phyloP scores from a whole-genome alignment of 2,888 invertebrate genomes.

The Cerastis rubricosa region DNA sequence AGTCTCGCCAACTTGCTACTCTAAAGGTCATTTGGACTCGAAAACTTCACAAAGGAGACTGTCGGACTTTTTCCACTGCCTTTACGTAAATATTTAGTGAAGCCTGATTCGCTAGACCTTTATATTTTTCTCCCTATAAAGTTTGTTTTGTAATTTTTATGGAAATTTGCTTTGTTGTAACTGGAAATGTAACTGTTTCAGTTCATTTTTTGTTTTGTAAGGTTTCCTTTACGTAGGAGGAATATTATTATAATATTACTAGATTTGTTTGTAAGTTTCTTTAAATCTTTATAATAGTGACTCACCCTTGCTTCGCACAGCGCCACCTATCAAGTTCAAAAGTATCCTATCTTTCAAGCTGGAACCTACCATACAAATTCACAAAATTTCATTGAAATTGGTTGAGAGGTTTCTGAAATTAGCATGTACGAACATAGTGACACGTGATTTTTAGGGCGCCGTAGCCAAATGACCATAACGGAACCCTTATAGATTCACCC shows the following conservation, averaged over 20 bases:
- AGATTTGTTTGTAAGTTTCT: not conserved
- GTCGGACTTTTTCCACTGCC: conserved; percentile 26
- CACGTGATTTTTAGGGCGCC: too few species aligned
- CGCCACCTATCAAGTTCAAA: not conserved
- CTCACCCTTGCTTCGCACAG: not conserved
- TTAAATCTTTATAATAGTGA: too few species aligned
- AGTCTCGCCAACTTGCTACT: conserved; percentile 11
- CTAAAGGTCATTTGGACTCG: conserved; percentile 38
- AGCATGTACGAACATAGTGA: too few species aligned
- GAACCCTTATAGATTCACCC: too few species aligned
- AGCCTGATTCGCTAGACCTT: conserved; percentile 29
- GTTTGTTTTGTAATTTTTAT: conserved; percentile 15
- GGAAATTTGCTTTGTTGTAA: not conserved
- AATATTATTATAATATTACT: conserved; percentile 5
- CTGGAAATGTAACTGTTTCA: not conserved
- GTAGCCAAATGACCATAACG: too few species aligned
- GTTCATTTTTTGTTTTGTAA: not conserved
- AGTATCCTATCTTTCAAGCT: not conserved
- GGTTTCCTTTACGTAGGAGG: not conserved
- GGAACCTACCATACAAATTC: not conserved
- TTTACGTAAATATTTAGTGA: conserved; percentile 47
- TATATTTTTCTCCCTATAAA: conserved; percentile 21
- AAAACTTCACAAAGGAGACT: conserved; percentile 38
- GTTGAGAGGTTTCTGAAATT: too few species aligned
- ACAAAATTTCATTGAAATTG: not conserved